Conservation (phyloP, 2,888 invertebrate genomes). For the Dryocosmus kuriphilus region DNA sequence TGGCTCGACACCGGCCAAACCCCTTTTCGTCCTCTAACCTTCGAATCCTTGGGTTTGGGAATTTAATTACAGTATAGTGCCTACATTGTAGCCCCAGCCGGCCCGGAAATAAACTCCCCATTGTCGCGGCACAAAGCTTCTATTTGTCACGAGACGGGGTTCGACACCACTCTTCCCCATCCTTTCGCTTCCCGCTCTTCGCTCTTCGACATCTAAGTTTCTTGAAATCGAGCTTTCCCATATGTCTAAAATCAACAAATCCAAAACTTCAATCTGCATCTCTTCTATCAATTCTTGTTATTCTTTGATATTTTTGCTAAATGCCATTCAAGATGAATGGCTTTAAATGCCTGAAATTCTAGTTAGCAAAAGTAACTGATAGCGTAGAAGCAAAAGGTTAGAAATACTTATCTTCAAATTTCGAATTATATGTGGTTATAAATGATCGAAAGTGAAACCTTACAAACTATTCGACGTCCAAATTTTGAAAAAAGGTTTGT, state of each 20-base stretch:
- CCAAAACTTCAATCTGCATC: background rate
- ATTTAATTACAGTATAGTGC: constrained; percentile 78
- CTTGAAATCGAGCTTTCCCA: constrained; percentile 25
- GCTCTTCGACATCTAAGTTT: constrained; percentile 32
- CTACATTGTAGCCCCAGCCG: constrained; percentile 77
- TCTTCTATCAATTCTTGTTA: background rate
- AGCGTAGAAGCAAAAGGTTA: no score
- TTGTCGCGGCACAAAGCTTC: constrained; percentile 77
- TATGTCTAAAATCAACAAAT: constrained; percentile 18
- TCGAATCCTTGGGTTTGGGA: constrained; percentile 76
- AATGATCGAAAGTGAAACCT: no score
- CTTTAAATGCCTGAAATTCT: no score
- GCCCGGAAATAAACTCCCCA: constrained; percentile 78
- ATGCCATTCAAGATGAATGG: background rate
- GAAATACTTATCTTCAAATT: no score
- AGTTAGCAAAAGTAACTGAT: no score
- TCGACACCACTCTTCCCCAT: constrained; percentile 54
- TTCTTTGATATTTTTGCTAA: background rate
- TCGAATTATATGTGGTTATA: no score
- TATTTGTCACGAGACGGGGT: constrained; percentile 75
- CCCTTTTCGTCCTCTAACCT: constrained; percentile 63
- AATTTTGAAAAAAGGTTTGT: no score
- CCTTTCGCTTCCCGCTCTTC: constrained; percentile 46
- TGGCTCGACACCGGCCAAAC: constrained; percentile 44
- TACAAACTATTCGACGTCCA: no score